Base-by-base conservation (phyloP, 1,140 invertebrate genomes). In the Ctenoplectra terminalis region DNA sequence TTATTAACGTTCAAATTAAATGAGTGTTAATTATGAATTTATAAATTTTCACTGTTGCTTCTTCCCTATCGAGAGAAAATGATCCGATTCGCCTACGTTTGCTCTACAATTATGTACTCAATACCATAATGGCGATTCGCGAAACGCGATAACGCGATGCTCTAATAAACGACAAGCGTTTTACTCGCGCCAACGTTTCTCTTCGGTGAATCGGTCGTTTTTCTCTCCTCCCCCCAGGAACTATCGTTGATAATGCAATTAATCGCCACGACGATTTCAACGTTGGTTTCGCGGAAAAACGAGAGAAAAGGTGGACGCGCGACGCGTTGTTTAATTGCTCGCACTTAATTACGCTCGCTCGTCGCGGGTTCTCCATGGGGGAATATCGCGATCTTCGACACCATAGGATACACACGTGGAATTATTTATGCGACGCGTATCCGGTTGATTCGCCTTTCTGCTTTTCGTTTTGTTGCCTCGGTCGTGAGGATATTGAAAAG, bases 181-280 rank as follows among this genome's bases (percentile, higher is more conserved):
- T 66, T 64, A 17, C 52, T 5, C 23, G 20, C n/a, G 48, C 29
- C 37, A 61, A 63, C 43, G 64, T 61, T 73, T 34, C 40, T 69
- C n/a, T 11, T 2, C 17, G 52, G 75, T 71, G 69, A 76, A 71
- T 70, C 52, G 56, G 70, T 73, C 74, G 52, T 11, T 76, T 71
- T 73, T 75, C 74, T 3, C n/a, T n/a, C n/a, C n/a, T n/a, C 11
- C 13, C 52, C 69, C 31, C 40, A 20, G 34, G 48, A 75, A 72
- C 9, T 64, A 77, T 71, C 76, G 26, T 72, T 50, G 84, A 86
- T 82, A 72, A 81, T 48, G 37, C 54, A 83, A 86, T 83, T 81
- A 84, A 87, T 84, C 67, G 76, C 7, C 23, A 48, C 26, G 20
- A 31, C 31, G 63, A n/a, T 60, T 72, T 61, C 66, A 61, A 7